Base-by-base conservation (phyloP, 1,140 invertebrate species). In the Stegodyphus dumicola region DNA sequence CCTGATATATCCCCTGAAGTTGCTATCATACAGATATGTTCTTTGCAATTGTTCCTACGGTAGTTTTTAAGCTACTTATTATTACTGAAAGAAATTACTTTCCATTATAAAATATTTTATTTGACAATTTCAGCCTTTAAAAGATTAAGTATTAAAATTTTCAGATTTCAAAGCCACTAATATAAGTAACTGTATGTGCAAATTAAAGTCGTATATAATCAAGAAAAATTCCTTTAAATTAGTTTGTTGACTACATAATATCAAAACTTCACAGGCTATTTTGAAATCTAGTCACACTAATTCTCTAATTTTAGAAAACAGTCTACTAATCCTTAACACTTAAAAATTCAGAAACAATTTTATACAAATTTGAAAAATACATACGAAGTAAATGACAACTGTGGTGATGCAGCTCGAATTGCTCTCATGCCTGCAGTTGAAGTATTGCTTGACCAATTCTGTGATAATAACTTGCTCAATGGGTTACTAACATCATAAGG, bases 361-460 rank as follows among this genome's bases (percentile, higher is more conserved):
- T 33, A 33, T 33, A 60, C 9, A 60, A 60, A 60, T 60, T 56
- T 60, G 53, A 51, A 69, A n/a, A n/a, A 66, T 65, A 86, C 84
- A 78, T 86, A 86, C 84, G 75, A 65, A 53, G 66, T 52, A 65
- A 78, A 86, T n/a, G 84, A 65, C 54, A 86, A 49, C 17, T 77
- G 84, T 6, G 84, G 84, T 5, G 84, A 86, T 18, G 84, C 84
- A 71, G 84, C 84, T 67, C 84, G 77, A 33, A 86, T 86, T 33
- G 84, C 84, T 65, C 84, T 69, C 81, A 85, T 85, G 15, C 83
- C 83, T 33, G 33, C 33, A 70, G 51, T 77, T 65, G 75, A 49
- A 13, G 52, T 6, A 69, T 48, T 49, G 54, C 52, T 71, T 5
- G 75, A 18, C 84, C 84, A 86, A 52, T 77, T 78, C 48, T 86